Evolutionary conservation across 2,888 invertebrate genomes (phyloP).

Genomic region (Aleiodes leptofemur): DNA sequence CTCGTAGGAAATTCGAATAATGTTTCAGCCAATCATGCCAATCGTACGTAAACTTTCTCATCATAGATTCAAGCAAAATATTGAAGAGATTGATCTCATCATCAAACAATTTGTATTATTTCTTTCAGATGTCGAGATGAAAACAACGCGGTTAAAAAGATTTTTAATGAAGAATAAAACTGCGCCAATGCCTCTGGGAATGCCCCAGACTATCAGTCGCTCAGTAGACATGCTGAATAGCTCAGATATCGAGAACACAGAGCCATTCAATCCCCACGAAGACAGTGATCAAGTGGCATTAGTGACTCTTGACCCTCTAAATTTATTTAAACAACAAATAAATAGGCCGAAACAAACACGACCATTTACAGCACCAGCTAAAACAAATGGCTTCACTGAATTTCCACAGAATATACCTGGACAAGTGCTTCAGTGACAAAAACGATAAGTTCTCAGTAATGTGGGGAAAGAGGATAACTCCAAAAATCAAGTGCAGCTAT

Average conservation of each 20-base stretch:
- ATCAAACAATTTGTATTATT: too few relatives aligned
- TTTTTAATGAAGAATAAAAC: constrained; percentile 67
- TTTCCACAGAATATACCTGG: constrained; percentile 63
- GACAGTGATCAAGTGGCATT: constrained; percentile 54
- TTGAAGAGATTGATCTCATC: not conserved
- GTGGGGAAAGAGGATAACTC: too few relatives aligned
- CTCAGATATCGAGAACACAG: constrained; percentile 42
- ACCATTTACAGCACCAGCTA: constrained; percentile 65
- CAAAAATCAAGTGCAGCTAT: not conserved
- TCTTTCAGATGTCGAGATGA: constrained; percentile 47
- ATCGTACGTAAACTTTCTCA: constrained; percentile 25
- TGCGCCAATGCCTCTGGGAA: constrained; percentile 61
- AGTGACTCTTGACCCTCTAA: constrained; percentile 57
- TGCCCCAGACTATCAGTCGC: constrained; percentile 48
- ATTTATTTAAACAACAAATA: constrained; percentile 44
- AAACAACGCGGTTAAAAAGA: constrained; percentile 53
- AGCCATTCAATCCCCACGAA: constrained; percentile 50
- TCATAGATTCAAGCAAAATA: constrained; percentile 47
- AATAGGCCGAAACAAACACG: constrained; percentile 51
- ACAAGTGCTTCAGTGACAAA: constrained; percentile 61
- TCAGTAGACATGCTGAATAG: constrained; percentile 47
- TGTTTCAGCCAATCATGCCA: not conserved
- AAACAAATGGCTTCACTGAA: constrained; percentile 53
- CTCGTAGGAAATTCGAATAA: constrained; percentile 58
- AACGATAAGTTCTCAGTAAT: not conserved